A percentile compares a stretch with the other conserved stretches of the same genome.
phyloP scores from a whole-genome alignment of 2,888 invertebrate genomes.

The Congeria kusceri region DNA sequence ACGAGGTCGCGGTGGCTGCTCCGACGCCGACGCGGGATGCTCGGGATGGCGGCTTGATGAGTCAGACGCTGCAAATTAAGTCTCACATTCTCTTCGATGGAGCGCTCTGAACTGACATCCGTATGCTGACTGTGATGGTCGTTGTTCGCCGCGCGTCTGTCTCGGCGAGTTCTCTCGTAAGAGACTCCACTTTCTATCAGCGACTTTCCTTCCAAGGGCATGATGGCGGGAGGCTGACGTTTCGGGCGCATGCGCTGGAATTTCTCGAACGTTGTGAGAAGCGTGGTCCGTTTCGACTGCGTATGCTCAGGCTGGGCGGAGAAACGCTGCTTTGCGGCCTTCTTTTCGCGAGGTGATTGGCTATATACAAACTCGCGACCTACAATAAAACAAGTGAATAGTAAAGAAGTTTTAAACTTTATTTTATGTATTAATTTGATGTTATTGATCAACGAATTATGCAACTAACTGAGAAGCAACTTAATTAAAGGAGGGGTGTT shows the following conservation, averaged over 20 bases:
- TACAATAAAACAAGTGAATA: constrained; percentile 19
- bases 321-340: constrained; percentile 47
- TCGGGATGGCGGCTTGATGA: constrained; percentile 67
- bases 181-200: constrained; percentile 64
- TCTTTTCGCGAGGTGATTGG: constrained; percentile 55
- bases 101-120: constrained; percentile 20
- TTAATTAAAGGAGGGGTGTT: too few species aligned
- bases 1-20: constrained; percentile 59
- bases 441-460: too few species aligned
- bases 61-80: constrained; percentile 71
- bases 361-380: constrained; percentile 60
- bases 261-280: constrained; percentile 75
- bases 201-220: constrained; percentile 75
- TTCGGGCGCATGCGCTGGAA: constrained; percentile 75
- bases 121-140: constrained; percentile 10
- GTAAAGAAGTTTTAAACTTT: neutral
- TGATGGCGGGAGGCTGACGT: constrained; percentile 66
- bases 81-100: constrained; percentile 71
- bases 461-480: too few species aligned
- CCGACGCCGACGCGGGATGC: constrained; percentile 72
- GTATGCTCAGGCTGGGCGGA: constrained; percentile 56
- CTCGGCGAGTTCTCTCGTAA: constrained; percentile 22
- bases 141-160: constrained; percentile 17
- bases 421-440: too few species aligned
- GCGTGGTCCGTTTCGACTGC: constrained; percentile 41